Percentiles rank a stretch among this genome's conserved stretches.
Evolutionary conservation across 2,113 vertebrate species (phyloP).

Genomic region (Sylvietta virens): DNA sequence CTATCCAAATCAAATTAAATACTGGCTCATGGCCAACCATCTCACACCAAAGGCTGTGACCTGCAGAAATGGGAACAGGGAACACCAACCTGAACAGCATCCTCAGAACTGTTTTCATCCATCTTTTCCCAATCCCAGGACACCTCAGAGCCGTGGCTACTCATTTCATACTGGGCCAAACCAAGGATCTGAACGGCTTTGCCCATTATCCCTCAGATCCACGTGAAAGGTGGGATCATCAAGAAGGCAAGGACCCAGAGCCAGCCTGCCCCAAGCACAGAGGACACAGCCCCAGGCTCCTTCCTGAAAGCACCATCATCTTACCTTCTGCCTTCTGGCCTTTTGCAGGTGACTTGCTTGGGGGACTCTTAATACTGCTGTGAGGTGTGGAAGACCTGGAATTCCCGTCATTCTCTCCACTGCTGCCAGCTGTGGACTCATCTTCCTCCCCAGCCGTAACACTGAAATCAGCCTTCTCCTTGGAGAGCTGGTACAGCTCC

Average conservation of each 20-base stretch:
- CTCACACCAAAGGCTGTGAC: not conserved
- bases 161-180: not conserved
- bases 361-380: slow-evolving; percentile 26
- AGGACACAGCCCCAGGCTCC: not conserved
- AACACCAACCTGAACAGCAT: not conserved
- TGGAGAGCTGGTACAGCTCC: slow-evolving; percentile 92
- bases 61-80: not conserved
- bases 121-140: not conserved
- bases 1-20: not conserved
- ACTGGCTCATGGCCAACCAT: not conserved
- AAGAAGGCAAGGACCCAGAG: not conserved
- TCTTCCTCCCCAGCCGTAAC: slow-evolving; percentile 80
- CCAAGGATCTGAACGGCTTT: not conserved
- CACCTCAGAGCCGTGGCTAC: not conserved
- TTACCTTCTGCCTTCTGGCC: slow-evolving; percentile 57
- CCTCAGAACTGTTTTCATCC: not conserved
- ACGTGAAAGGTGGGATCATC: not conserved
- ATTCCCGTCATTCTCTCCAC: slow-evolving; percentile 79
- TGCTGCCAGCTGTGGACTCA: slow-evolving; percentile 77
- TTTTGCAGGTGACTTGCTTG: slow-evolving; percentile 60
- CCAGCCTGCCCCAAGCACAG: not conserved
- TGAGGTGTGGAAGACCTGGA: slow-evolving; percentile 72
- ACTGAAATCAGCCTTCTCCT: slow-evolving; percentile 86
- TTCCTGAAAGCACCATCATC: not conserved
- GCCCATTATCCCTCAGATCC: not conserved